Conservation (phyloP, 2,797 vertebrate genomes). For the Danio tinwini region DNA sequence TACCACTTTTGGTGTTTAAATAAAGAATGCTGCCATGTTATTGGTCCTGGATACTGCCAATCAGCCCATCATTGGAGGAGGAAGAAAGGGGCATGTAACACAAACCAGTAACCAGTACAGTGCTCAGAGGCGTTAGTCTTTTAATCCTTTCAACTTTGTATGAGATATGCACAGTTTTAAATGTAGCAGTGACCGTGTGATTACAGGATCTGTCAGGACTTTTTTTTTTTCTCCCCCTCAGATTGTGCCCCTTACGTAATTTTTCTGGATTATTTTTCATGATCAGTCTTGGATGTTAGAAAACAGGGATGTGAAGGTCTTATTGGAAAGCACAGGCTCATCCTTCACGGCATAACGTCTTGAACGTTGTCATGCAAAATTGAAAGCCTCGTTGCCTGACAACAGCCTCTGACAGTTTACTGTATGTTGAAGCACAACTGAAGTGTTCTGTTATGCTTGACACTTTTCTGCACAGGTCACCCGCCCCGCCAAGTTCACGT, state of each 20-base stretch:
- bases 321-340: constrained; percentile 76
- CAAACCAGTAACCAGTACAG: constrained; percentile 63
- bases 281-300: constrained; percentile 57
- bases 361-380: constrained; percentile 57
- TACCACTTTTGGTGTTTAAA: constrained; percentile 76
- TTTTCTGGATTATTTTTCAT: constrained; percentile 68
- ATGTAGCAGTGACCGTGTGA: constrained; percentile 80
- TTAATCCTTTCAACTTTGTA: constrained; percentile 72
- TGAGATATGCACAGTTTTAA: constrained; percentile 76
- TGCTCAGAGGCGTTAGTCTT: constrained; percentile 71
- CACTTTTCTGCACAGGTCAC: constrained; percentile 67
- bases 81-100: constrained; percentile 66
- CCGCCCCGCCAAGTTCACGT: constrained; percentile 57
- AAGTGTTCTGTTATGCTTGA: constrained; percentile 61
- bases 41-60: constrained; percentile 83
- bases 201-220: constrained; percentile 65
- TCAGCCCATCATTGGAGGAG: constrained; percentile 68
- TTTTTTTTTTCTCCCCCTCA: constrained; percentile 51
- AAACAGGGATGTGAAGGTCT: constrained; percentile 65
- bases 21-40: constrained; percentile 78
- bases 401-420: constrained; percentile 78
- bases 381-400: constrained; percentile 62
- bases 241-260: constrained; percentile 34
- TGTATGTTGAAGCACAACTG: constrained; percentile 77
- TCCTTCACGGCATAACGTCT: constrained; percentile 68